Evolutionary conservation across 2,113 vertebrate genomes (phyloP).

Genomic region (Rafetus swinhoei): DNA sequence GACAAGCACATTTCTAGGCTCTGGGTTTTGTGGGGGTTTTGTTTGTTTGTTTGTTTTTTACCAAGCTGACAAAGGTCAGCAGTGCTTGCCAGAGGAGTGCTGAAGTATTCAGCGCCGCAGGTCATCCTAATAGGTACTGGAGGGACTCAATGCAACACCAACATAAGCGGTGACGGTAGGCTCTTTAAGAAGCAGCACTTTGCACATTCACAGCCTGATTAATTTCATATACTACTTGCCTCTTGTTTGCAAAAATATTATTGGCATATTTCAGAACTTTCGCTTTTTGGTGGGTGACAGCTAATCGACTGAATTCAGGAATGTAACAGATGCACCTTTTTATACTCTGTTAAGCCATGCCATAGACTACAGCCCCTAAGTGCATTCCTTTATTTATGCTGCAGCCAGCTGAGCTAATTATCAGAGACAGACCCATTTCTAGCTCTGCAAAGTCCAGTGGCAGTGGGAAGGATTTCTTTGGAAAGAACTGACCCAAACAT

Average conservation of each 20-base stretch:
- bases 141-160: constrained; percentile 76
- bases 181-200: constrained; percentile 76
- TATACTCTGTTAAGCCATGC: constrained; percentile 80
- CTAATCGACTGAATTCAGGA: constrained; percentile 71
- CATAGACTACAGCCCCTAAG: constrained; percentile 77
- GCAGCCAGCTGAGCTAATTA: constrained; percentile 79
- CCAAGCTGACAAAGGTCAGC: constrained; percentile 91
- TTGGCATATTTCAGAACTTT: constrained; percentile 63
- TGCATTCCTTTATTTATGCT: constrained; percentile 77
- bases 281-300: constrained; percentile 75
- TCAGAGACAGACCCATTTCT: constrained; percentile 73
- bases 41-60: constrained; percentile 66
- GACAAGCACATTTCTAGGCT: constrained; percentile 61
- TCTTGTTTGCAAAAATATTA: constrained; percentile 77
- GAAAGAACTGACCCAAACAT: background rate
- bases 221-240: constrained; percentile 75
- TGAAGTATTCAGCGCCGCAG: constrained; percentile 79
- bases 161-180: constrained; percentile 56
- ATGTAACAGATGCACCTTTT: constrained; percentile 81
- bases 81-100: constrained; percentile 82
- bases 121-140: constrained; percentile 82
- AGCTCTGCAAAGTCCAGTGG: constrained; percentile 61
- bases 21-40: background rate
- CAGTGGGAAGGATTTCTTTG: background rate
- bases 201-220: constrained; percentile 68